Evolutionary conservation across 2,888 invertebrate species (phyloP), one percentile per base, ranked within the genome.

Genomic region (Lasioglossum zephyrum): DNA sequence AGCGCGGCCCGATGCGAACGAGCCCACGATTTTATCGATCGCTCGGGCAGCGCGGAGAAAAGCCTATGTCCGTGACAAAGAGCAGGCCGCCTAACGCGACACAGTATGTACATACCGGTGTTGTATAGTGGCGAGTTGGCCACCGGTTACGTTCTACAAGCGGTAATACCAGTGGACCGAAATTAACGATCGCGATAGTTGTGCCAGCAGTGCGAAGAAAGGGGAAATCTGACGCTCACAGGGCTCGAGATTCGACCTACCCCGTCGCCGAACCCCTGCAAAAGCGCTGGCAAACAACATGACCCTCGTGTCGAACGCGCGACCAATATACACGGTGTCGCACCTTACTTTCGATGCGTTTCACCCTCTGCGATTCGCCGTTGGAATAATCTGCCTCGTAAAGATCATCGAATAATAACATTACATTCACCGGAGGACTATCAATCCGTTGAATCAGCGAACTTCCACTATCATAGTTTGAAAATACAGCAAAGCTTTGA

Each of bases 141-240:
- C n/a, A 26, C 60, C 60, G 60, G 60, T 60, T 26, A 60, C 60
- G 26, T n/a, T 5, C 60, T 26, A 36, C 70, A 47, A 82, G 44
- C 70, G 69, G 73, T 18, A 60, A 79, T 57, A 16, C 36, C n/a
- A 41, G n/a, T 26, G 26, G 73, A 81, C 75, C 57, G 69, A 79
- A 83, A 87, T 89, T 89, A 89, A 89, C 89, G 87, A 89, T 87
- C 88, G 79, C 76, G 83, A 89, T 87, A 89, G 87, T 87, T 89
- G 85, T 81, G 83, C 75, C 76, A 77, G 49, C 49, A 77, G 53
- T 22, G 81, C 72, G 79, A 89, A 89, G 85, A 86, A 85, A 85
- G 85, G 86, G 85, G 86, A 85, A 81, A 81, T 80, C 81, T 70
- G 85, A 81, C 85, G 85, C 74, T 26, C 26, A 16, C 60, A 1